Evolutionary conservation across 2,888 invertebrate genomes (phyloP).

Genomic region (Tenodera sinensis): DNA sequence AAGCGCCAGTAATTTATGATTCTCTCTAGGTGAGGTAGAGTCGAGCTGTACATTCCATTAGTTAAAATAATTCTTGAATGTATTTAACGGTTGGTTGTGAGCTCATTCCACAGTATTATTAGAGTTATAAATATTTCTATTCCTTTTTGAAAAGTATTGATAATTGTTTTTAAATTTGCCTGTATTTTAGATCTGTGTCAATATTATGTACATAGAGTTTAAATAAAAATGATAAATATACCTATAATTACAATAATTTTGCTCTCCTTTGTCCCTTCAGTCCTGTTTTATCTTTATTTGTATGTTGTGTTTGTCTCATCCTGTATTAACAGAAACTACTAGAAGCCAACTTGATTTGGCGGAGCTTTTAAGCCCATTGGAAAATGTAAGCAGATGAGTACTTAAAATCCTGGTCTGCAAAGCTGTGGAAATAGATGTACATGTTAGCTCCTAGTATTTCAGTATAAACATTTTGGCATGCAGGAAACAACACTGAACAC

Average conservation of each 20-base stretch:
- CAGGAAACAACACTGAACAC: too few species aligned
- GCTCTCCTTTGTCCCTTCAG: not conserved
- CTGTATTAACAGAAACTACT: too few species aligned
- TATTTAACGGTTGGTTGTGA: slow-evolving; percentile 21
- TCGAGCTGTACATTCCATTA: not conserved
- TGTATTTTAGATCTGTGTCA: not conserved
- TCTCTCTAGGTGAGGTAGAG: not conserved
- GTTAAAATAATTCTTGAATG: not conserved
- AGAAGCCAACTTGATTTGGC: too few species aligned
- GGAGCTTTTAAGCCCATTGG: too few species aligned
- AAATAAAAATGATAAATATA: not conserved
- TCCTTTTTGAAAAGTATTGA: not conserved
- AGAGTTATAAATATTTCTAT: slow-evolving; percentile 22
- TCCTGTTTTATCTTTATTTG: too few species aligned
- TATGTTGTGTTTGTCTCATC: too few species aligned
- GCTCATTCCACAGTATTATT: slow-evolving; percentile 23
- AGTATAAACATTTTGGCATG: too few species aligned
- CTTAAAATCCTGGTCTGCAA: too few species aligned
- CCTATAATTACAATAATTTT: not conserved
- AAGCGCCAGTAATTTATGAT: not conserved
- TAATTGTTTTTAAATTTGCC: not conserved
- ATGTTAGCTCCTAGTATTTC: too few species aligned
- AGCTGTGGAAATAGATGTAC: too few species aligned
- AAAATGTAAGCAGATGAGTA: too few species aligned
- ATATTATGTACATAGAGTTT: not conserved